Base-by-base conservation (phyloP, 1,140 invertebrate genomes). In the Heliconius congener region DNA sequence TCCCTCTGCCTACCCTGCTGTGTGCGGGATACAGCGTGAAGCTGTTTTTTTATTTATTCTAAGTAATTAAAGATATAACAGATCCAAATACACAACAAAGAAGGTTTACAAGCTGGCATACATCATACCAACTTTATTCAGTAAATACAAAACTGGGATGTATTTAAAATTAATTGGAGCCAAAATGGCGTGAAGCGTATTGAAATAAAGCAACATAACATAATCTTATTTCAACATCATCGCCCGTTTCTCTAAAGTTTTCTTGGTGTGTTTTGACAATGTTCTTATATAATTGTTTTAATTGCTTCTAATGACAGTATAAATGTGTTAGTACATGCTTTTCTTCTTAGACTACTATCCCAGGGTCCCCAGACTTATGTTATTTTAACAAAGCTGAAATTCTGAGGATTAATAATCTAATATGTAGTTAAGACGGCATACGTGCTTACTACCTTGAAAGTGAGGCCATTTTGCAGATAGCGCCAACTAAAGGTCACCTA, bases 181-280 rank as follows among this genome's bases (percentile, higher is more conserved):
- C 57, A 60, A 60, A 60, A 60, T 19, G 9, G 57, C 57, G 57
- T 66, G 4, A 66, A 66, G 60, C 3, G 11, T 30, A 66, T 27
- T 27, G 23, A 27, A 66, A 27, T 66, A 9, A 66, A 23, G 0
- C 19, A 66, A 66, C n/a, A 66, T 30, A 66, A 66, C 60, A 66
- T 27, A 66, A 66, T 30, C 27, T 66, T 16, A 16, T 66, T 66
- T 66, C 9, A 16, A 66, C 60, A 66, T 66, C 16, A 27, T 66
- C 23, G 4, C 23, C 3, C 23, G 23, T 66, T 66, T 27, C 60
- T 1, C 27, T 16, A 23, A 66, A 27, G 13, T 66, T 66, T 66
- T 66, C 60, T 66, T 30, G 11, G 60, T 66, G 23, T 30, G 4
- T 66, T 66, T 66, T 66, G 60, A 66, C 60, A 66, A 66, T 66